Percentiles rank a stretch among this genome's conserved stretches.
Evolutionary conservation across 2,113 vertebrate genomes (phyloP).

Genomic region (Amphiprion percula): DNA sequence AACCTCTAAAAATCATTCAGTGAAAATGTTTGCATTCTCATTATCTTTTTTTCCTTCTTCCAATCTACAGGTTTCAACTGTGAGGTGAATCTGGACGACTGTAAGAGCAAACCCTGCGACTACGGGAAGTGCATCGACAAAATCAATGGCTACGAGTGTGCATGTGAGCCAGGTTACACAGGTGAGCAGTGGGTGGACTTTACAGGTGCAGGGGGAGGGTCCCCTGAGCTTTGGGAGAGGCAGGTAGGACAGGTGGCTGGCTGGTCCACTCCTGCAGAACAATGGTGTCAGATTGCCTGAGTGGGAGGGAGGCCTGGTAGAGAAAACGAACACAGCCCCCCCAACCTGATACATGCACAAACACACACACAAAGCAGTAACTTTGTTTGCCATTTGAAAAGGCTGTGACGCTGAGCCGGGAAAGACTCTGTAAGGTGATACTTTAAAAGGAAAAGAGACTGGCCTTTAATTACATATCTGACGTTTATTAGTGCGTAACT

Average conservation of each 20-base stretch:
- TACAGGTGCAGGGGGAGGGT: conserved; percentile 68
- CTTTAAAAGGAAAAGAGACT: conserved; percentile 63
- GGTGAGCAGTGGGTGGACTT: conserved; percentile 77
- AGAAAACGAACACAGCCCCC: conserved; percentile 68
- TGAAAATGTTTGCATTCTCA: neutral
- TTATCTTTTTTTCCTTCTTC: neutral
- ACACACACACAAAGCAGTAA: conserved; percentile 68
- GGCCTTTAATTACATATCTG: conserved; percentile 63
- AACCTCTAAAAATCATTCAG: neutral
- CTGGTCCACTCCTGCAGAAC: conserved; percentile 65
- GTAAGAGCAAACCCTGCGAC: conserved; percentile 92
- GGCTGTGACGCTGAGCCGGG: conserved; percentile 57
- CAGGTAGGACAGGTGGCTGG: conserved; percentile 80
- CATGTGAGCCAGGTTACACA: conserved; percentile 91
- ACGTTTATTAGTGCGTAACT: conserved; percentile 45
- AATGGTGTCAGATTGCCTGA: conserved; percentile 79
- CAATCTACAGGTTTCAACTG: conserved; percentile 89
- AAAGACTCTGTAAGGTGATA: conserved; percentile 74
- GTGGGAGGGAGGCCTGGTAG: conserved; percentile 39
- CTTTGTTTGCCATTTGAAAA: conserved; percentile 77
- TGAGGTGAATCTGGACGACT: conserved; percentile 95
- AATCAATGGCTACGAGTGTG: conserved; percentile 94
- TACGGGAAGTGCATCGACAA: conserved; percentile 94
- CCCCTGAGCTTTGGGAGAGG: conserved; percentile 73
- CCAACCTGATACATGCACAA: conserved; percentile 70